Evolutionary conservation across 1,140 invertebrate species (phyloP).

Genomic region (Ridgeia piscesae): DNA sequence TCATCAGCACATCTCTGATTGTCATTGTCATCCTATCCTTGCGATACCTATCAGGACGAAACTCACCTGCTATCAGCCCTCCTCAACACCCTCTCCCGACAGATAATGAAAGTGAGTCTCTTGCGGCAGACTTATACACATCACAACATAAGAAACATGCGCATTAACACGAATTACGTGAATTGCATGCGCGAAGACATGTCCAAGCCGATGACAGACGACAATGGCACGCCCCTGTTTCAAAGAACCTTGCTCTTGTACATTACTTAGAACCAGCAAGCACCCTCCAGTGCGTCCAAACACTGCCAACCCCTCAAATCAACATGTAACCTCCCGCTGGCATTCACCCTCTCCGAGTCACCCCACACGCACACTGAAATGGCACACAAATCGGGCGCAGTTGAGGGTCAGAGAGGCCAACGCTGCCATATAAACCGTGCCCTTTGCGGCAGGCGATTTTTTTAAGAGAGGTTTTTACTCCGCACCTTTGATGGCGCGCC

Average conservation of each 20-base stretch:
- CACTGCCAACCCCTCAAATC: constrained; percentile 3
- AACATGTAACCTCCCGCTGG: not conserved
- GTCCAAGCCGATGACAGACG: not conserved
- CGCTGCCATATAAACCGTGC: not conserved
- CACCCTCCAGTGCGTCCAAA: not conserved
- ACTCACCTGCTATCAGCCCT: no score
- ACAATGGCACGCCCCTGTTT: not conserved
- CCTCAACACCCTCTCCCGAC: not conserved
- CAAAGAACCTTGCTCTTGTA: not conserved
- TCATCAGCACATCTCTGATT: not conserved
- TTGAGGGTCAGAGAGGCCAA: not conserved
- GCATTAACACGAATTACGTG: not conserved
- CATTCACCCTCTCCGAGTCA: not conserved
- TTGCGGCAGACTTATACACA: not conserved
- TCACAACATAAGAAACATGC: not conserved
- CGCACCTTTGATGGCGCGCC: not conserved
- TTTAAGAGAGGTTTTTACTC: not conserved
- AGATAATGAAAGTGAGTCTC: not conserved
- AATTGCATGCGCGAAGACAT: not conserved
- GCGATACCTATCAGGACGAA: not conserved
- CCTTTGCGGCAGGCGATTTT: not conserved
- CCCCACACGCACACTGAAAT: not conserved
- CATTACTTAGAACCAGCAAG: constrained; percentile 1
- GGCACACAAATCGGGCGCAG: not conserved
- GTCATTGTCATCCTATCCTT: not conserved